These are phyloP conservation scores for Danio kyathit DNA, from an alignment of 2,797 vertebrate genomes.

Conservation along the genomic window DNA sequence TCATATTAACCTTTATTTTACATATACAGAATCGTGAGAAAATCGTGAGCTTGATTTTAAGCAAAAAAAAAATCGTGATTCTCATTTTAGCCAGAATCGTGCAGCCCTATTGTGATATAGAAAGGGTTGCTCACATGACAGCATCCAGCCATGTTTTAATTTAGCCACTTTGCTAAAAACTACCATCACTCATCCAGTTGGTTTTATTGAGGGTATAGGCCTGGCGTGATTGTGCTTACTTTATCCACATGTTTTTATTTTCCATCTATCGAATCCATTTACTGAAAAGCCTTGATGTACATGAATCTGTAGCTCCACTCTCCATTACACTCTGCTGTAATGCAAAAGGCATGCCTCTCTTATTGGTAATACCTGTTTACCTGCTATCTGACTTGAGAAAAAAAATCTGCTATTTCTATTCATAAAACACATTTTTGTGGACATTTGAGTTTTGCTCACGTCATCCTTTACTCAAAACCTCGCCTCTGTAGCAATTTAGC, in stretches of 20 bases:
- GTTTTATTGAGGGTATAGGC: conserved; percentile 43
- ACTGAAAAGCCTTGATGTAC: conserved; percentile 48
- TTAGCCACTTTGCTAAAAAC: conserved; percentile 62
- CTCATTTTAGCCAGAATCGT: too few species aligned
- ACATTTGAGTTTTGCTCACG: conserved; percentile 68
- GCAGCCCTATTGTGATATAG: background rate
- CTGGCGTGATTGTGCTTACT: conserved; percentile 69
- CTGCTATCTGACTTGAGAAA: conserved; percentile 63
- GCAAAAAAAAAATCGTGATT: too few species aligned
- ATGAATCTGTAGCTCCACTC: conserved; percentile 55
- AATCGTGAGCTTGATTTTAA: too few species aligned
- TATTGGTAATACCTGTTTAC: conserved; percentile 59
- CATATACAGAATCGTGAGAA: too few species aligned
- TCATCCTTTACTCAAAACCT: conserved; percentile 41
- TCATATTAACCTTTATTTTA: too few species aligned
- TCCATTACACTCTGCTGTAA: conserved; percentile 54
- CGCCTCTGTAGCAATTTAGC: conserved; percentile 57
- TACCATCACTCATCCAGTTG: conserved; percentile 56
- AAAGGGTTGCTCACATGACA: conserved; percentile 33
- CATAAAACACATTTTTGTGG: conserved; percentile 18
- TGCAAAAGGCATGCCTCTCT: conserved; percentile 59
- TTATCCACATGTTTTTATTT: conserved; percentile 71
- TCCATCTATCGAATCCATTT: conserved; percentile 62
- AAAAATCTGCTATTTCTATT: conserved; percentile 60
- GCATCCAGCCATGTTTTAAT: conserved; percentile 70